Percentiles rank a stretch among this genome's conserved stretches.
Conservation (phyloP, 1,140 invertebrate genomes). For the Sipha flava region DNA sequence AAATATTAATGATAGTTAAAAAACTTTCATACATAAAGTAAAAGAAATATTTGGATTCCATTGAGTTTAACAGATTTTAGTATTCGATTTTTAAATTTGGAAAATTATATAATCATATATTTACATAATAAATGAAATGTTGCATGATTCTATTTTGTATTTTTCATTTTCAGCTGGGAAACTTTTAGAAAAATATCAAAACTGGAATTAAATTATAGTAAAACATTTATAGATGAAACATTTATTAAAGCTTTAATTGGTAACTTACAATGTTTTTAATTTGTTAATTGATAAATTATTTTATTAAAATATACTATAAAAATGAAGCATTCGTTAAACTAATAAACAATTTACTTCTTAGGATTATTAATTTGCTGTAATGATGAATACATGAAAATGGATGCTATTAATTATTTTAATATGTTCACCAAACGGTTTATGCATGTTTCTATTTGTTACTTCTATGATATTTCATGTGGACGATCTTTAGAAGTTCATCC, state of each 20-base stretch:
- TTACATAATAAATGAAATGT: too few species aligned
- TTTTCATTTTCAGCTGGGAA: neutral
- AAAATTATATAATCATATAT: too few species aligned
- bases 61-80: too few species aligned
- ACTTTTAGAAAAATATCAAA: neutral
- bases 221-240: neutral
- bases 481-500: neutral
- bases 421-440: neutral
- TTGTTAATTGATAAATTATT: too few species aligned
- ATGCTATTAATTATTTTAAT: neutral
- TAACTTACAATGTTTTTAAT: neutral
- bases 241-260: conserved; percentile 20
- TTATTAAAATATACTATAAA: too few species aligned
- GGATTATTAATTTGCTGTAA: conserved; percentile 18
- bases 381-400: neutral
- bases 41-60: too few species aligned
- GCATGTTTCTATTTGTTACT: neutral
- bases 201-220: neutral
- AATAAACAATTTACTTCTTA: neutral
- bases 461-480: neutral
- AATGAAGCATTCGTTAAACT: too few species aligned
- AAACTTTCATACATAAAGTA: too few species aligned
- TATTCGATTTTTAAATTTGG: too few species aligned
- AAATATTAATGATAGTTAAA: too few species aligned
- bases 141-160: too few species aligned